Evolutionary conservation across 2,888 invertebrate genomes (phyloP).

Genomic region (Callyntrura guangdongensis): DNA sequence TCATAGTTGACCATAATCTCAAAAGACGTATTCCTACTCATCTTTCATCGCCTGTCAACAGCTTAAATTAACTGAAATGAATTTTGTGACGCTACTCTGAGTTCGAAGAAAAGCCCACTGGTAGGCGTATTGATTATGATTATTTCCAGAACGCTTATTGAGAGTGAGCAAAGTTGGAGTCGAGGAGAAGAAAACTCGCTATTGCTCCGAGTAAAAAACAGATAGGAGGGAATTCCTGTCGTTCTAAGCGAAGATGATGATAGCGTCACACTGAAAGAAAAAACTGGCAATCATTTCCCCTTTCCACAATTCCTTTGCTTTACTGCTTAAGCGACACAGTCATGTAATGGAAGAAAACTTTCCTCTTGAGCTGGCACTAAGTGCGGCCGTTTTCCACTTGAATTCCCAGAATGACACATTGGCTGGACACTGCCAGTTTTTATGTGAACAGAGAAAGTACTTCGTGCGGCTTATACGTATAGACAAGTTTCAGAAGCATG

Average conservation of each 20-base stretch:
- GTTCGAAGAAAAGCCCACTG: conserved; percentile 4
- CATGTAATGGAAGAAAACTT: conserved; percentile 64
- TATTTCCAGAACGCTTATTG: conserved; percentile 8
- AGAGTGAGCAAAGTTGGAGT: neutral
- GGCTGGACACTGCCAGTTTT: conserved; percentile 69
- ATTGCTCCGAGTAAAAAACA: neutral
- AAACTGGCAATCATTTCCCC: conserved; percentile 63
- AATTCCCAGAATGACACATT: conserved; percentile 79
- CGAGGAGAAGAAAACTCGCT: neutral
- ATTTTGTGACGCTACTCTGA: conserved; percentile 61
- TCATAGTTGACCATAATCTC: conserved; percentile 75
- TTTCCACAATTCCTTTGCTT: conserved; percentile 25
- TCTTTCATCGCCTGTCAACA: conserved; percentile 73
- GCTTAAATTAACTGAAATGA: conserved; percentile 74
- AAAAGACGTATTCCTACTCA: conserved; percentile 70
- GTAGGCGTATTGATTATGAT: neutral
- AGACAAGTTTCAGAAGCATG: neutral
- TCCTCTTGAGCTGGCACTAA: conserved; percentile 77
- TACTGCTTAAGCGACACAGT: conserved; percentile 25
- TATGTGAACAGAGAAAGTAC: conserved; percentile 23
- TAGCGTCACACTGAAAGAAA: conserved; percentile 2
- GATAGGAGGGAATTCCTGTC: conserved; percentile 27
- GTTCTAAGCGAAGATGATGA: conserved; percentile 16
- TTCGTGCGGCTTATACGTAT: neutral
- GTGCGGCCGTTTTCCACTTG: conserved; percentile 77